Evolutionary conservation across 2,888 invertebrate genomes (phyloP), one percentile per base, ranked within the genome.

Genomic region (Sycophila texana): DNA sequence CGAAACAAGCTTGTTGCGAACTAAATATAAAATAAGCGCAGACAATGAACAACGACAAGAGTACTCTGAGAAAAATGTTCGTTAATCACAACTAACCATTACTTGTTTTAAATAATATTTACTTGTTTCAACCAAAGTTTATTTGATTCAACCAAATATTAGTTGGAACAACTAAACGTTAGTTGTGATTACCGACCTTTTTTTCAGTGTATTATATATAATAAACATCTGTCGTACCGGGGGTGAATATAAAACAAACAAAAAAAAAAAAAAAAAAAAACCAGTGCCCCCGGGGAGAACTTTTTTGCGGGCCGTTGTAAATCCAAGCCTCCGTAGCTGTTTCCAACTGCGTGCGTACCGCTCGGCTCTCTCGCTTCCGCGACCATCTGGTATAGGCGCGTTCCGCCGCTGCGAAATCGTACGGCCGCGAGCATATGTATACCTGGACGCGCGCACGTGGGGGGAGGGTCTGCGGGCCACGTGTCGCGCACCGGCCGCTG

Each of bases 311-410:
- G 26, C 63, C 58, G 70, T 76, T 20, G 26, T n/a, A 53, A 20
- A 22, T 22, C 51, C 22, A 20, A 58, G 13, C 18, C 20, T 58
- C 13, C 26, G 26, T 26, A 26, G 26, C 26, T 26, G 2, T 22
- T n/a, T 51, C 22, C 66, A 66, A 51, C 51, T 66, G 51, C 22
- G 39, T 65, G 47, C 22, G 12, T 16, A 14, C 18, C 18, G 18
- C 30, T 53, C 18, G 53, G 39, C 51, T 61, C 68, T 75, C 61
- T 75, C 60, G 68, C 47, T 57, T 7, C 53, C 67, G 51, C 61
- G 30, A 18, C 18, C 20, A 30, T 47, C 60, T 22, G 39, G 49
- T 61, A 53, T 14, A 51, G 22, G 22, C 55, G 57, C 47, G 47
- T 49, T 51, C 51, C 49, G 20, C n/a, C n/a, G 22, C 60, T 60